Evolutionary conservation across 2,797 vertebrate species (phyloP).

Genomic region (Enteromius fasciolatus): DNA sequence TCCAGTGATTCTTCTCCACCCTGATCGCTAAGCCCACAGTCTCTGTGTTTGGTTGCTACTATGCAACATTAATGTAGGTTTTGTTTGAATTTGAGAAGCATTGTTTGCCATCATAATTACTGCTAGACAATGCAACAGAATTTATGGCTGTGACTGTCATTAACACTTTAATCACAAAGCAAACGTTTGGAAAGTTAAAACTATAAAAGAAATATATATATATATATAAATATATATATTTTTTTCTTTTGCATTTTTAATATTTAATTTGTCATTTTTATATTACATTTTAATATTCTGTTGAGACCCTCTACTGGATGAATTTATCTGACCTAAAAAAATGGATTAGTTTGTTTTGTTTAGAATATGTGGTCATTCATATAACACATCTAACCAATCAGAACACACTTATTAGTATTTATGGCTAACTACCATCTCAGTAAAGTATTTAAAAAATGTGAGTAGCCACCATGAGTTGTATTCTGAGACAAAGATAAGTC

Average conservation of each 20-base stretch:
- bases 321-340: neutral
- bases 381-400: neutral
- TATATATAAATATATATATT: too few relatives aligned
- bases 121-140: neutral
- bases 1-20: conserved; percentile 25
- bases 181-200: neutral
- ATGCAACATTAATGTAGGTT: conserved; percentile 28
- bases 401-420: neutral
- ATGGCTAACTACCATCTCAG: neutral
- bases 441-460: neutral
- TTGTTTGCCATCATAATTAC: neutral
- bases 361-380: neutral
- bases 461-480: neutral
- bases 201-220: neutral
- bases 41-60: conserved; percentile 23
- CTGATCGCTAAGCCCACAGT: neutral
- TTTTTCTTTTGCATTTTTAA: too few relatives aligned
- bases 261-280: too few relatives aligned
- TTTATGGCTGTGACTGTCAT: neutral
- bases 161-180: neutral
- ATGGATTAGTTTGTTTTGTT: neutral
- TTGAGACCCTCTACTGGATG: neutral
- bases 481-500: neutral
- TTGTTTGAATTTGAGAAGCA: conserved; percentile 9
- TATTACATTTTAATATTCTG: neutral